Percentiles rank a stretch among this genome's conserved stretches.
These are phyloP conservation scores for Sminthurinus signatus DNA, from an alignment of 1,140 invertebrate genomes.

Conservation along the genomic window DNA sequence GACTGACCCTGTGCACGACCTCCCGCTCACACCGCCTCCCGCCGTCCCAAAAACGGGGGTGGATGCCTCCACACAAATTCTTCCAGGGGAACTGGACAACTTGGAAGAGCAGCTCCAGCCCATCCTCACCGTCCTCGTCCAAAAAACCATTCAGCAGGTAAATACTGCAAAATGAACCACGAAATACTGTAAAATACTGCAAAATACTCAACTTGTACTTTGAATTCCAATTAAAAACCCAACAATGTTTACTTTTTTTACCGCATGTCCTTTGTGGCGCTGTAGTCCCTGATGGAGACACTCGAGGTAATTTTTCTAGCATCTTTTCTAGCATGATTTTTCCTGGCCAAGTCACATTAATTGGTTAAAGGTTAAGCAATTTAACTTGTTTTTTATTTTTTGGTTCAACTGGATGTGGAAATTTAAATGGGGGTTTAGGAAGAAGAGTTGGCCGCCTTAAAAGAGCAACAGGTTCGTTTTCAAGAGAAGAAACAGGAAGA, in stretches of 20 bases:
- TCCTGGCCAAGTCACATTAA: too few relatives aligned
- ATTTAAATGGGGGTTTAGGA: constrained; percentile 16
- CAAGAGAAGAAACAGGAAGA: constrained; percentile 32
- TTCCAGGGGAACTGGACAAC: constrained; percentile 34
- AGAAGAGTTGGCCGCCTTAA: constrained; percentile 34
- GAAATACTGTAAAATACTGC: too few relatives aligned
- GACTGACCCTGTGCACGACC: constrained; percentile 29
- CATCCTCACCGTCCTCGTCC: constrained; percentile 32
- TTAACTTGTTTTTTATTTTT: too few relatives aligned
- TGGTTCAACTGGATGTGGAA: too few relatives aligned
- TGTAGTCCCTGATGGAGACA: constrained; percentile 33
- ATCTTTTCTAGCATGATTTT: too few relatives aligned
- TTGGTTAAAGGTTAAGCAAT: too few relatives aligned
- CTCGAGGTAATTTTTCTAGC: constrained; percentile 38
- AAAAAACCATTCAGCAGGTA: constrained; percentile 38
- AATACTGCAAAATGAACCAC: too few relatives aligned
- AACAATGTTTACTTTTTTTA: too few relatives aligned
- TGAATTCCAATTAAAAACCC: too few relatives aligned
- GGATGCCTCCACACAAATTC: constrained; percentile 35
- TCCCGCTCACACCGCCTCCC: constrained; percentile 3
- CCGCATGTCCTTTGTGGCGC: too few relatives aligned
- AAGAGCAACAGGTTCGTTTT: constrained; percentile 36
- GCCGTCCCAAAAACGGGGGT: constrained; percentile 15
- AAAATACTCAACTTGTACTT: too few relatives aligned
- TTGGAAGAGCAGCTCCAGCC: constrained; percentile 36